Evolutionary conservation across 2,113 vertebrate genomes (phyloP), one percentile per base, ranked within the genome.

Genomic region (Lanius ludovicianus): DNA sequence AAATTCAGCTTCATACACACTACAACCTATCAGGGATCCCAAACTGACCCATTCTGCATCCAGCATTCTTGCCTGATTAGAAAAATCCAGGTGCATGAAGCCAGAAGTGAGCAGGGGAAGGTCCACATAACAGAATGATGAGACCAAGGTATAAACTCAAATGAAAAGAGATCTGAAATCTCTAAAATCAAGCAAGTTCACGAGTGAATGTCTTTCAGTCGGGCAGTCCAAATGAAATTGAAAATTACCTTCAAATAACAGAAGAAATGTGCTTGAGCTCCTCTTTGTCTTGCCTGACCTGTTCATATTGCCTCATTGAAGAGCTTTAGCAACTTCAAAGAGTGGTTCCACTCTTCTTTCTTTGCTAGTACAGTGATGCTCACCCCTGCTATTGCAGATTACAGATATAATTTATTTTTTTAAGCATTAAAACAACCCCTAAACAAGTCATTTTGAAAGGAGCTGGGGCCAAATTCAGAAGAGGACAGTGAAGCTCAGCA

Each of bases 1-100:
- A 87, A 52, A 95, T 92, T 86, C 93, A 87, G 70, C 81, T 60
- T 84, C 81, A 73, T 46, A 69, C 33, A 76, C 74, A 69, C 44
- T 75, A 82, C 63, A 87, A 33, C 25, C 55, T 77, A 16, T 16
- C 35, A 56, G 33, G 53, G 62, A 41, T 64, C 53, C 22, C 44
- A 87, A 10, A 68, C 49, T 22, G 57, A 85, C 25, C 74, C 39
- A 27, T 57, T 79, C 74, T 18, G 15, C 22, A 30, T 13, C 24
- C 52, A 52, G 13, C 13, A 16, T 41, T 68, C 62, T 64, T 81
- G 13, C 13, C 49, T n/a, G 25, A 41, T 37, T 33, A 87, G 39
- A 82, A 93, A 55, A 91, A 55, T 16, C n/a, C 4, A 4, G 5
- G 25, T n/a, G 25, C 3, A 1, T 2, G 2, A 52, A 71, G 70